Percentiles rank a stretch among this genome's conserved stretches.
These are phyloP conservation scores for Lutjanus campechanus DNA, from an alignment of 2,797 vertebrate species.

Conservation along the genomic window DNA sequence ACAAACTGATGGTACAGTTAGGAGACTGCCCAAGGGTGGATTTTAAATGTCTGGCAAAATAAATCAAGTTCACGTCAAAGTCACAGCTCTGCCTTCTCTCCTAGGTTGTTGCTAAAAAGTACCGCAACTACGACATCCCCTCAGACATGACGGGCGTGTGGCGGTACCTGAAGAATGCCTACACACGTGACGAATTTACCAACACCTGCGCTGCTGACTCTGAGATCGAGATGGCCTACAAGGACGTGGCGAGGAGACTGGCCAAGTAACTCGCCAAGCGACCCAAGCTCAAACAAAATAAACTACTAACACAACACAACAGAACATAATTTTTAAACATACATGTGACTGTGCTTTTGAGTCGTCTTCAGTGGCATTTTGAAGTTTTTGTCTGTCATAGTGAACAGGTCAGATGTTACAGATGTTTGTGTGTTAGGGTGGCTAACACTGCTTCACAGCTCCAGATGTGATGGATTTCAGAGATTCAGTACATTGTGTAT, in stretches of 20 bases:
- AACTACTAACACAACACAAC: slow-evolving; percentile 24
- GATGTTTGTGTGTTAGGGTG: slow-evolving; percentile 26
- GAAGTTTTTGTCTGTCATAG: slow-evolving; percentile 27
- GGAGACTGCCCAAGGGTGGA: not conserved
- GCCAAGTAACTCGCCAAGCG: slow-evolving; percentile 82
- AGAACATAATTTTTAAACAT: slow-evolving; percentile 10
- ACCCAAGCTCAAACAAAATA: slow-evolving; percentile 10
- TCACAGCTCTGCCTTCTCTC: slow-evolving; percentile 6
- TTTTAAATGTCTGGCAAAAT: slow-evolving; percentile 6
- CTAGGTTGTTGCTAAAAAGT: slow-evolving; percentile 96
- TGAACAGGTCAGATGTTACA: slow-evolving; percentile 39
- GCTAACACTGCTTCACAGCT: not conserved
- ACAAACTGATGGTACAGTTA: not conserved
- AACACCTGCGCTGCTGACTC: slow-evolving; percentile 95
- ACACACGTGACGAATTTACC: slow-evolving; percentile 93
- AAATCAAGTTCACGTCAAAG: not conserved
- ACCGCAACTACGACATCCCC: slow-evolving; percentile 95
- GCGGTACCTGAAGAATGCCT: slow-evolving; percentile 94
- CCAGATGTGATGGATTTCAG: slow-evolving; percentile 45
- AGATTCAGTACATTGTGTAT: slow-evolving; percentile 10
- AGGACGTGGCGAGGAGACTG: slow-evolving; percentile 93
- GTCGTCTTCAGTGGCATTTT: slow-evolving; percentile 29
- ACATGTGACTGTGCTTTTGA: slow-evolving; percentile 22
- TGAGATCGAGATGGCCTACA: slow-evolving; percentile 95
- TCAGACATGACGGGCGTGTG: slow-evolving; percentile 92